A percentile compares a stretch with the other conserved stretches of the same genome.
phyloP scores from a whole-genome alignment of 2,797 vertebrate species.

The Coregonus suidteri region DNA sequence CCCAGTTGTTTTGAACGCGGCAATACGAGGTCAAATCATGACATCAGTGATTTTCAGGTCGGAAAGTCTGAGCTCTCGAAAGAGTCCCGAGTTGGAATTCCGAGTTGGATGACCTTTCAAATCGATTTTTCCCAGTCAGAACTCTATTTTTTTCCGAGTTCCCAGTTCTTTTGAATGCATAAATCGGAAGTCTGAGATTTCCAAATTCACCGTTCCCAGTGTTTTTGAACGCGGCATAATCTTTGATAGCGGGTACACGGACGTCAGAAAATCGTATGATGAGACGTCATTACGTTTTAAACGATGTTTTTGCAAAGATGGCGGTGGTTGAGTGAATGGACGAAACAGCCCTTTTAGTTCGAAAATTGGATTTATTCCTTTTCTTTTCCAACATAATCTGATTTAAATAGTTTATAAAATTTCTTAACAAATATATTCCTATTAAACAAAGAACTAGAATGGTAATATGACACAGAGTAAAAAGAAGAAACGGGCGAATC shows the following conservation, averaged over 20 bases:
- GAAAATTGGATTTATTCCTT: background rate
- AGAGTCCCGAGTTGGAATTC: no score
- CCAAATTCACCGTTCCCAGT: no score
- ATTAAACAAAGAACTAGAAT: slow-evolving; percentile 59
- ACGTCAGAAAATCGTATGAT: slow-evolving; percentile 7
- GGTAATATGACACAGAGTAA: slow-evolving; percentile 87
- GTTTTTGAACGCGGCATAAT: no score
- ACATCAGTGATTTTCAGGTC: no score
- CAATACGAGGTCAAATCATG: no score
- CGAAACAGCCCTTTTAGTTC: background rate
- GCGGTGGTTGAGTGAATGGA: slow-evolving; percentile 49
- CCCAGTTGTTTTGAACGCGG: no score
- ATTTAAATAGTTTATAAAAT: background rate
- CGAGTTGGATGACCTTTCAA: no score
- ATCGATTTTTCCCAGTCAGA: no score
- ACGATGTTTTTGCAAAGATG: slow-evolving; percentile 49
- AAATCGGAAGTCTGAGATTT: no score
- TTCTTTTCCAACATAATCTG: background rate
- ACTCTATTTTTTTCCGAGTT: no score
- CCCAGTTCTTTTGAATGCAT: no score
- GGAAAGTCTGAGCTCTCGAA: no score
- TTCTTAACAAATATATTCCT: slow-evolving; percentile 18
- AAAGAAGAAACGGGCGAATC: slow-evolving; percentile 87
- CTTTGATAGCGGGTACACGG: background rate
- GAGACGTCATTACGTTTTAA: slow-evolving; percentile 27